Evolutionary conservation across 2,888 invertebrate species (phyloP), one percentile per base, ranked within the genome.

Genomic region (Euclidia mi): DNA sequence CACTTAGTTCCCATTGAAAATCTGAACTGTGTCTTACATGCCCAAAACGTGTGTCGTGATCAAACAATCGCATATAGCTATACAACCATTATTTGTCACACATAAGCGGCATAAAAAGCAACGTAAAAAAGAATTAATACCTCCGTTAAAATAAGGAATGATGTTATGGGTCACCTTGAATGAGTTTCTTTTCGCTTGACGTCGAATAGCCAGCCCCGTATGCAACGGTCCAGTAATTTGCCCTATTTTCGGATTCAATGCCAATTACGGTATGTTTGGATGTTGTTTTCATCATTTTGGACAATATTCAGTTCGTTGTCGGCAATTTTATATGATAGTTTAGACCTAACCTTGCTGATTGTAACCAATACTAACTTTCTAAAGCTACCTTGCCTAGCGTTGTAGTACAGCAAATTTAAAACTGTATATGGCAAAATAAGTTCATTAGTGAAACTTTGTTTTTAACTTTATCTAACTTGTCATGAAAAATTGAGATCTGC

Each of bases 61-160:
- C 11, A 3, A 32, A 11, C 11, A 42, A 31, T 12, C 47, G 50
- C 50, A 70, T 70, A 69, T 66, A 66, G 60, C 59, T 59, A 68
- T 72, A 70, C 76, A 78, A 67, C 64, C 65, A 76, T 78, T 79
- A 76, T 81, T n/a, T 71, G 62, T 59, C 64, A 60, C 60, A 67
- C 69, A 76, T 71, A 73, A 67, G 75, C 65, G 48, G 68, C 47
- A 51, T 57, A 65, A 73, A 78, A 71, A 76, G 56, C 41, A 56
- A 44, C 63, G 58, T 64, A 65, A 53, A 69, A 35, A 73, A 73
- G 76, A 78, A 83, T 81, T 80, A 81, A 81, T 81, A 79, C 66
- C 65, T 57, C 71, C 76, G 75, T 83, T 80, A 81, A 80, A 79
- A 66, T 69, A 75, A 71, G 72, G 78, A 71, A 75, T 73, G 78